phyloP scores from a whole-genome alignment of 2,888 invertebrate species.

The Drosophila merina region DNA sequence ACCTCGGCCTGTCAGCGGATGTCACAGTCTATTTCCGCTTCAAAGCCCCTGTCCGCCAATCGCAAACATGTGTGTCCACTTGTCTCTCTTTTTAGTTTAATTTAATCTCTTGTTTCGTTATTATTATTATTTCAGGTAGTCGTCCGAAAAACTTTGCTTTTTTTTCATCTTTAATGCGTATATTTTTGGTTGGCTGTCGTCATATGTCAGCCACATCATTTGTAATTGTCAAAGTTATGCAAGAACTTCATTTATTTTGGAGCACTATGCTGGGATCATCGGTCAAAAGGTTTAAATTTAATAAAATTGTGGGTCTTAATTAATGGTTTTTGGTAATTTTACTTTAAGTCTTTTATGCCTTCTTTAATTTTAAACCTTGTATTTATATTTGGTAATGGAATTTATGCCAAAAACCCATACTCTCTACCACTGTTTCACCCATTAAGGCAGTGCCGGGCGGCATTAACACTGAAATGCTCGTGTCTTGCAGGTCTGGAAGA shows the following conservation, averaged over 20 bases:
- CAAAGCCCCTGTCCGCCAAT: constrained; percentile 28
- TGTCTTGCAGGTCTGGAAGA: constrained; percentile 29
- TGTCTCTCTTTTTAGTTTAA: constrained; percentile 19
- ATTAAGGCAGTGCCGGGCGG: constrained; percentile 50
- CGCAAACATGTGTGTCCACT: constrained; percentile 33
- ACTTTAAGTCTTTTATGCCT: background rate
- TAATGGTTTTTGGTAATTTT: constrained; percentile 9
- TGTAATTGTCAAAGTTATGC: constrained; percentile 63
- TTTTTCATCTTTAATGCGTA: constrained; percentile 13
- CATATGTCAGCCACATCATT: constrained; percentile 62
- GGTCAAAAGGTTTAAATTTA: constrained; percentile 15
- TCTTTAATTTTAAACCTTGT: background rate
- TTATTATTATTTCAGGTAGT: constrained; percentile 45
- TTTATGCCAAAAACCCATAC: background rate
- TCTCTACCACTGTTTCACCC: constrained; percentile 48
- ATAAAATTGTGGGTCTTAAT: constrained; percentile 11
- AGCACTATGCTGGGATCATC: constrained; percentile 33
- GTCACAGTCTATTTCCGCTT: constrained; percentile 77
- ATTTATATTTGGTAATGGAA: background rate
- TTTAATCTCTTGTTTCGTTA: constrained; percentile 26
- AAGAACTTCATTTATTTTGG: constrained; percentile 53
- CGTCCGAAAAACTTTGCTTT: constrained; percentile 9
- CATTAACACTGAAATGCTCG: constrained; percentile 66
- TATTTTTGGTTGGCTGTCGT: constrained; percentile 20
- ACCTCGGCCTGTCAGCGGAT: constrained; percentile 57